Base-by-base conservation (phyloP, 2,797 vertebrate species). In the Takifugu rubripes region DNA sequence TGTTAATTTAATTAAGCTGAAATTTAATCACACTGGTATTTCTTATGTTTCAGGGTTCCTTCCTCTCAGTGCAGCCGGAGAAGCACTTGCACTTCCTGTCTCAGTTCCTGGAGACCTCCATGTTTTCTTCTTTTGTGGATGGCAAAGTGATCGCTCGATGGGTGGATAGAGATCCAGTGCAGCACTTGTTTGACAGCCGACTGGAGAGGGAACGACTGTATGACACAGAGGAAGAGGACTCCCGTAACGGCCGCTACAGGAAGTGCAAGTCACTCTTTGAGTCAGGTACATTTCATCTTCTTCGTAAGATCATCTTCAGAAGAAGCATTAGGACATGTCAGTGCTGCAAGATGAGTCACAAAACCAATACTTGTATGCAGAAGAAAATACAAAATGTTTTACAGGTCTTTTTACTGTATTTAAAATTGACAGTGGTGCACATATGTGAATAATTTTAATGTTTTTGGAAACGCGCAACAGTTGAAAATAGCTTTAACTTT, bases 101-200 rank as follows among this genome's bases (percentile, higher is more conserved):
- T 9, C 95, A 93, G 74, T 99, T 99, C 88, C 93, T 99, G 48
- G 97, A 99, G 90, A 99, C 97, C 8, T 94, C 96, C 90, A 99
- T 99, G 95, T 99, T 99, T 85, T 96, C 95, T 59, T 94, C 94
- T 9, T 99, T 99, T 71, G 94, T 98, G 68, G 97, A 99, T 75
- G 94, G 96, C 81, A 99, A 99, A 84, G 96, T 97, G 71, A 93
- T 98, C 78, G 96, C 97, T 31, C 94, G 95, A 54, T 98, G 97
- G 96, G 95, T 96, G 29, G 95, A 97, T 47, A 94, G 94, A 69
- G 97, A 99, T 25, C 93, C 94, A 3, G 81, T 96, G 49, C 93
- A 98, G 61, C 90, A 93, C 29, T 92, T 99, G 72, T 99, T 99
- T 66, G 97, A 99, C 81, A 93, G 87, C 12, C 92, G 96, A 8